Conservation (phyloP, 2,888 invertebrate genomes). For the Pterostichus niger region DNA sequence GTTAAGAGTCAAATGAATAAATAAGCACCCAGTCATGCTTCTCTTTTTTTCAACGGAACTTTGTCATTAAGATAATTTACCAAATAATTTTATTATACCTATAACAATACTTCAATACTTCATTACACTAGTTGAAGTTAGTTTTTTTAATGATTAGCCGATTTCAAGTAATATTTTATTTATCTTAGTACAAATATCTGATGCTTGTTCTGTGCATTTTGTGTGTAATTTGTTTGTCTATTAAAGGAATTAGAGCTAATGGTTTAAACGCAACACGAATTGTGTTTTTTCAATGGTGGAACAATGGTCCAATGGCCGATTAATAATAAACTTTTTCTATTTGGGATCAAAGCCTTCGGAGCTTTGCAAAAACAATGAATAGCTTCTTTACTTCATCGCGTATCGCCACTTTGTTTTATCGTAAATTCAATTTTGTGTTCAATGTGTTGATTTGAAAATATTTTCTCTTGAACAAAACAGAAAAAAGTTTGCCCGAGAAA, state of each 20-base stretch:
- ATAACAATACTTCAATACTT: not conserved
- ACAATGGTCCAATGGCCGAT: constrained; percentile 40
- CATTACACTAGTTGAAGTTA: too few relatives aligned
- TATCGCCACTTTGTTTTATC: constrained; percentile 51
- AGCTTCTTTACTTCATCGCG: constrained; percentile 45
- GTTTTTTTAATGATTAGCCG: too few relatives aligned
- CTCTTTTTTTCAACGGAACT: not conserved
- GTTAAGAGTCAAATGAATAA: constrained; percentile 34
- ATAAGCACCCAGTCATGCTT: constrained; percentile 1
- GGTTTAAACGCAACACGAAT: constrained; percentile 39
- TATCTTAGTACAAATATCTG: too few relatives aligned
- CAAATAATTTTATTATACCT: constrained; percentile 11
- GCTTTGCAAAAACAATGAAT: constrained; percentile 37
- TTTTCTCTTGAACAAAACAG: constrained; percentile 54
- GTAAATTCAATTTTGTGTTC: constrained; percentile 51
- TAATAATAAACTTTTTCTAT: constrained; percentile 53
- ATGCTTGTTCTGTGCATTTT: too few relatives aligned
- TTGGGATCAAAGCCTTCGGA: constrained; percentile 17
- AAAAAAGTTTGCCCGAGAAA: constrained; percentile 48
- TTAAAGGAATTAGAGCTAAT: constrained; percentile 33
- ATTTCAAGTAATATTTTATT: too few relatives aligned
- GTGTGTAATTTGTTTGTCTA: not conserved
- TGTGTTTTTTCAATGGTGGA: constrained; percentile 15
- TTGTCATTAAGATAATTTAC: not conserved
- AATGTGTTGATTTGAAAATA: constrained; percentile 52